Conservation (phyloP, 2,888 invertebrate species). For the Lycocerus yunnanus region DNA sequence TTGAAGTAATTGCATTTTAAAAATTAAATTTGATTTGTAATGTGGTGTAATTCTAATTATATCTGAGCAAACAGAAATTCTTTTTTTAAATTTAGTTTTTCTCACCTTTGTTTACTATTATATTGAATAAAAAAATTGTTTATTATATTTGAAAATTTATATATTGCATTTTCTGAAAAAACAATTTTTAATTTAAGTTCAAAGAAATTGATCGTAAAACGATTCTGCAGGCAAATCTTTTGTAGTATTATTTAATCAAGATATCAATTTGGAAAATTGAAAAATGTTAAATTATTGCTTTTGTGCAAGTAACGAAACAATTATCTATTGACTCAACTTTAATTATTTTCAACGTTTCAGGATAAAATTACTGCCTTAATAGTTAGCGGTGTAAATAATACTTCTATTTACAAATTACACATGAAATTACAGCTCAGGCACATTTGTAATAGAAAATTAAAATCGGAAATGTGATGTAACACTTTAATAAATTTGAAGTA, state of each 20-base stretch:
- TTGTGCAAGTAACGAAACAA: neutral
- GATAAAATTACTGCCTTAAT: conserved; percentile 8
- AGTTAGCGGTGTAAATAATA: conserved; percentile 11
- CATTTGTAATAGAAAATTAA: conserved; percentile 21
- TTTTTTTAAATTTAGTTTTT: no score
- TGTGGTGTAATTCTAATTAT: no score
- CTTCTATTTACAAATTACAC: conserved; percentile 19
- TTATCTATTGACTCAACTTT: neutral
- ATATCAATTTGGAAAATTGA: neutral
- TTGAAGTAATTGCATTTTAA: no score
- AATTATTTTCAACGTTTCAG: neutral
- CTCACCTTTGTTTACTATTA: no score
- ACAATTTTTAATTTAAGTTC: no score
- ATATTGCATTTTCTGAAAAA: neutral
- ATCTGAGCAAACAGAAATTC: no score
- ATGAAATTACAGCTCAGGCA: conserved; percentile 4
- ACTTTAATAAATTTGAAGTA: neutral
- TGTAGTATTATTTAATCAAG: neutral
- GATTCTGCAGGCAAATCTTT: neutral
- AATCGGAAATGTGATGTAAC: neutral
- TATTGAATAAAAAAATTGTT: no score
- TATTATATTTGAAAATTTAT: no score
- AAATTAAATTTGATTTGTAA: no score
- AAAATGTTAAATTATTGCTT: neutral
- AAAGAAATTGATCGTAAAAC: neutral